These are phyloP conservation scores for Timandra comae DNA, from an alignment of 2,888 invertebrate species.

Conservation along the genomic window DNA sequence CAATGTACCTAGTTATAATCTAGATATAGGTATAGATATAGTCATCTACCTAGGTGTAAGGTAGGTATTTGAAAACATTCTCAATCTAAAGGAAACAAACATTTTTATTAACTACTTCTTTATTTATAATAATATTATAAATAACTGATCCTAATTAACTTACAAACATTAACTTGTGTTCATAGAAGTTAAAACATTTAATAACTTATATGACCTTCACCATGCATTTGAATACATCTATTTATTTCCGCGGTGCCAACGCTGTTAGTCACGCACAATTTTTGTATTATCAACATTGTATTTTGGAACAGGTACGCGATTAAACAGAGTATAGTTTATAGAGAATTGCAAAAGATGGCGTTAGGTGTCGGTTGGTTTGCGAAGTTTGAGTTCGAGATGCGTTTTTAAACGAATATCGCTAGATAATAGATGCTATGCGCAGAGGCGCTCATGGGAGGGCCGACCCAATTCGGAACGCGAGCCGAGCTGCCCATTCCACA, in stretches of 20 bases:
- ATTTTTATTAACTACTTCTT: too few species aligned
- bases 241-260: constrained; percentile 47
- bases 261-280: constrained; percentile 30
- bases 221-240: constrained; percentile 46
- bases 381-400: constrained; percentile 35
- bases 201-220: constrained; percentile 44
- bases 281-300: constrained; percentile 7
- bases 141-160: too few species aligned
- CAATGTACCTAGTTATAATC: too few species aligned
- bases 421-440: constrained; percentile 55
- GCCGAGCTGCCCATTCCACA: constrained; percentile 67
- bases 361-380: too few species aligned
- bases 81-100: too few species aligned
- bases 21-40: too few species aligned
- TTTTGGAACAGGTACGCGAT: constrained; percentile 1
- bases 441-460: constrained; percentile 65
- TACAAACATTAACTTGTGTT: too few species aligned
- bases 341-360: constrained; percentile 28
- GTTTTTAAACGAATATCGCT: constrained; percentile 48
- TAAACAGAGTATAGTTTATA: constrained; percentile 6
- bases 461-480: constrained; percentile 66
- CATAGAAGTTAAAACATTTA: too few species aligned
- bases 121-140: too few species aligned
- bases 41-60: too few species aligned
- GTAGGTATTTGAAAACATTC: too few species aligned